A percentile compares a stretch with the other conserved stretches of the same genome.
Evolutionary conservation across 1,140 invertebrate genomes (phyloP).

Genomic region (Drosophila subobscura): DNA sequence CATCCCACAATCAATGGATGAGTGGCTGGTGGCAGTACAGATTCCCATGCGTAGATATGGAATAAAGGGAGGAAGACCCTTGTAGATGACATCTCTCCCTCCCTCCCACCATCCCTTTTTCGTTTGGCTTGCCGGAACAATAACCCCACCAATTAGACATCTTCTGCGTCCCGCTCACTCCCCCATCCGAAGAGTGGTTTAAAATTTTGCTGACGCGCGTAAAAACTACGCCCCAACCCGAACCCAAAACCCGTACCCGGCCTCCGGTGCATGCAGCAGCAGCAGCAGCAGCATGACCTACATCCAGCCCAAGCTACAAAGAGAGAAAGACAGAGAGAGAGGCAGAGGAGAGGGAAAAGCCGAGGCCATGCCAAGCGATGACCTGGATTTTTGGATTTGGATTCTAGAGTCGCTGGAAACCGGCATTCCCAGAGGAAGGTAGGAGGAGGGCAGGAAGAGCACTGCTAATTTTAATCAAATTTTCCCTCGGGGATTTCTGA

Average conservation of each 20-base stretch:
- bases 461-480: constrained; percentile 74
- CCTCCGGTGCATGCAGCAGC: constrained; percentile 14
- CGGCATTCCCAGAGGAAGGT: constrained; percentile 22
- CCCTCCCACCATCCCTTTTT: background rate
- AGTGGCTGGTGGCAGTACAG: background rate
- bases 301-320: constrained; percentile 43
- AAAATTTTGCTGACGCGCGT: constrained; percentile 73
- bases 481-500: constrained; percentile 38
- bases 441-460: background rate
- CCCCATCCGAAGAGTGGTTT: no score
- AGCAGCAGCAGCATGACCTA: constrained; percentile 63
- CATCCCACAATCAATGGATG: constrained; percentile 28
- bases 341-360: constrained; percentile 22
- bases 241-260: background rate
- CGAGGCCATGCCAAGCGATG: constrained; percentile 50
- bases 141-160: no score
- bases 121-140: background rate
- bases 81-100: constrained; percentile 1
- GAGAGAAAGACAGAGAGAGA: constrained; percentile 25
- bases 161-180: no score
- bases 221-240: constrained; percentile 61
- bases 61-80: no score
- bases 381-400: constrained; percentile 64
- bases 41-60: constrained; percentile 3
- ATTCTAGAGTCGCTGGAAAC: constrained; percentile 29